Base-by-base conservation (phyloP, 2,113 vertebrate species). In the Coptodon rendalli region DNA sequence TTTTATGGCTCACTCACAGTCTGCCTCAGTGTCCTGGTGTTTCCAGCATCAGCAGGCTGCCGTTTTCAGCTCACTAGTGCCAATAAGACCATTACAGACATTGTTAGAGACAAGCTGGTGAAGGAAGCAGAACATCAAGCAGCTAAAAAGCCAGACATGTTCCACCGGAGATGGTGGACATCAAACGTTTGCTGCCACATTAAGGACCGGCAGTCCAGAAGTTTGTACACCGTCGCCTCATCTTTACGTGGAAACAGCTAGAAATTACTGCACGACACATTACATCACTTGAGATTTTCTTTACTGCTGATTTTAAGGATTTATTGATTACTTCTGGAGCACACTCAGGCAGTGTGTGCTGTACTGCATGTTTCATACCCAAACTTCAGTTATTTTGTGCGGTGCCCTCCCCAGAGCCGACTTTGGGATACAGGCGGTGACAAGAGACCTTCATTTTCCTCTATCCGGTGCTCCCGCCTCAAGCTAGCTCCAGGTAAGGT, bases 321-420 rank as follows among this genome's bases (percentile, higher is more conserved):
- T 48, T 48, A 45, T 1, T 45, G n/a, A 73, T 45, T 17, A 73
- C 13, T 27, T 73, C 13, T 43, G 13, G 0, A 43, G 66, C 66
- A 43, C 22, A 16, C 36, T 43, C 22, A 2, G 40, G 40, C 68
- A 48, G 24, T 73, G 40, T 45, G 40, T 45, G 24, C 40, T 73
- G 68, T 7, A 1, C 9, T 9, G 8, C 14, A 29, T 17, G 40
- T 29, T 29, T 73, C 0, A 73, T 17, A 27, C 0, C 38, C 9
- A 73, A 45, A 29, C 13, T 45, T 73, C 8, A 17, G 22, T 7
- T 73, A 27, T 43, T 73, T 17, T 73, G 5, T n/a, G 59, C 17
- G 0, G 17, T 5, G 17, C 40, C 38, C 8, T 45, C 40, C 68
- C 14, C 68, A 45, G 43, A 76, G 22, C 68, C 0, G 22, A 45